Percentiles rank a stretch among this genome's conserved stretches.
Conservation (phyloP, 2,797 vertebrate genomes). For the Pelobates cultripes region DNA sequence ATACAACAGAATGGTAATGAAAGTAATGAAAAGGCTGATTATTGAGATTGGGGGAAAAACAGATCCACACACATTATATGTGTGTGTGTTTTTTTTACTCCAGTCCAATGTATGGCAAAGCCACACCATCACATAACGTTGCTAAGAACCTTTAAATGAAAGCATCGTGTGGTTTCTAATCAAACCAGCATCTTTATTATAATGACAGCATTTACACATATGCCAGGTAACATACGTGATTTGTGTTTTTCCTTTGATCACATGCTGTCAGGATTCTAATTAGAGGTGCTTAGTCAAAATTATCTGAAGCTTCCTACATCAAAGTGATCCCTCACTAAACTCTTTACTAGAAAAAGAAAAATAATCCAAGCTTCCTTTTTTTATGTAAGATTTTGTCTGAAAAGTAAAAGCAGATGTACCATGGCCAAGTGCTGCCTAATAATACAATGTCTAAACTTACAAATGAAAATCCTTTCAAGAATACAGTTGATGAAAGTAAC, state of each 20-base stretch:
- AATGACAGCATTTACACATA: conserved; percentile 27
- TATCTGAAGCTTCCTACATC: conserved; percentile 27
- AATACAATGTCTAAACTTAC: not conserved
- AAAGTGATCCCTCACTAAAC: conserved; percentile 22
- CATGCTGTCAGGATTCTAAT: conserved; percentile 28
- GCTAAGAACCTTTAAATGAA: not conserved
- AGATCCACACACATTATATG: too few species aligned
- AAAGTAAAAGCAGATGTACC: conserved; percentile 48
- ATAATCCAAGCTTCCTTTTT: conserved; percentile 29
- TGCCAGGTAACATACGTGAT: conserved; percentile 38
- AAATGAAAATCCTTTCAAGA: conserved; percentile 34
- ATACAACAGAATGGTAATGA: too few species aligned
- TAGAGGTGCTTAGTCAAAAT: conserved; percentile 36
- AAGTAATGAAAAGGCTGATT: too few species aligned
- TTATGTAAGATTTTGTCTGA: conserved; percentile 30
- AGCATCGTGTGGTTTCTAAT: not conserved
- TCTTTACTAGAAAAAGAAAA: not conserved
- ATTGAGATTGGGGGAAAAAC: too few species aligned
- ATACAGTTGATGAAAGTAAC: conserved; percentile 36
- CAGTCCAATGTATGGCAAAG: not conserved
- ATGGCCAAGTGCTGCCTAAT: conserved; percentile 18
- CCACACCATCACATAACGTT: not conserved
- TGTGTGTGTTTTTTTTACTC: too few species aligned
- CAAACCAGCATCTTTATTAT: conserved; percentile 12
- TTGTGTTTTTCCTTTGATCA: conserved; percentile 35